Conservation (phyloP, 2,113 vertebrate species). For the Excalfactoria chinensis region DNA sequence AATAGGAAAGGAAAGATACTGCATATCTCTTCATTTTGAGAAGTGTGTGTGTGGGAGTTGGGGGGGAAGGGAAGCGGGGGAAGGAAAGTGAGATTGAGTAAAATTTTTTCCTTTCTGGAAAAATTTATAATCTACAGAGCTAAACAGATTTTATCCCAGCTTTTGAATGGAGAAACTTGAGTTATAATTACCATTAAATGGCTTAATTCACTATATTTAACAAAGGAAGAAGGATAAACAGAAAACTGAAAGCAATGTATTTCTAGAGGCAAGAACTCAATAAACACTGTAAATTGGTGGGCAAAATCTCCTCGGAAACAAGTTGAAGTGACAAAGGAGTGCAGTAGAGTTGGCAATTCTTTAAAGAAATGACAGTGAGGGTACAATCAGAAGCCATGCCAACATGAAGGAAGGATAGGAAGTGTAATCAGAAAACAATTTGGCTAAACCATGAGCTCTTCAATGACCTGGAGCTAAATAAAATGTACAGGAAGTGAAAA, state of each 20-base stretch:
- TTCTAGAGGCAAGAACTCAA: slow-evolving; percentile 48
- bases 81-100: fast-evolving
- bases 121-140: not conserved
- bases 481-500: slow-evolving; percentile 74
- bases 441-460: slow-evolving; percentile 64
- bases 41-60: no score
- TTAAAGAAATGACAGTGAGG: slow-evolving; percentile 75
- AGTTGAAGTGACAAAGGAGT: slow-evolving; percentile 68
- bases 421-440: slow-evolving; percentile 73
- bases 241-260: slow-evolving; percentile 54
- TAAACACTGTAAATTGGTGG: slow-evolving; percentile 62
- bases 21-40: no score
- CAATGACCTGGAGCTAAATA: slow-evolving; percentile 71
- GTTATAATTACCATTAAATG: slow-evolving; percentile 16
- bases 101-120: not conserved
- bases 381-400: slow-evolving; percentile 71
- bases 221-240: slow-evolving; percentile 28
- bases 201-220: slow-evolving; percentile 37
- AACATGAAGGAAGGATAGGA: slow-evolving; percentile 74
- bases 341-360: slow-evolving; percentile 70
- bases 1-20: not conserved
- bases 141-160: not conserved
- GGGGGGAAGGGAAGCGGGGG: no score
- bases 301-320: slow-evolving; percentile 71
- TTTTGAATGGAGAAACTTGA: not conserved